phyloP scores from a whole-genome alignment of 1,140 invertebrate species.

The Saccostrea glomerata region DNA sequence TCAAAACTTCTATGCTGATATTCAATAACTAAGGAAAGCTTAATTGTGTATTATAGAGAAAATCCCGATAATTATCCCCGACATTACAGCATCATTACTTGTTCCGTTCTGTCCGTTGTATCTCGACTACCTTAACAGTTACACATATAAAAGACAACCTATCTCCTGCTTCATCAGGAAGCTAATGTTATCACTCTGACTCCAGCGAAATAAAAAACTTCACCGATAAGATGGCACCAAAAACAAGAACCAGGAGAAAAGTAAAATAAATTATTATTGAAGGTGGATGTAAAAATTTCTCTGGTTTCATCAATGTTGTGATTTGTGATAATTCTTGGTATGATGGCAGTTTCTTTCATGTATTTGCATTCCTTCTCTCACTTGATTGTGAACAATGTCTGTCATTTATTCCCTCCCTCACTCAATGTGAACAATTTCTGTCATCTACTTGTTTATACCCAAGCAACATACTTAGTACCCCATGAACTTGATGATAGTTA shows the following conservation, averaged over 20 bases:
- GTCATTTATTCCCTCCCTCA: not conserved
- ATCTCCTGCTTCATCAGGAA: not conserved
- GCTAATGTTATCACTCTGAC: constrained; percentile 13
- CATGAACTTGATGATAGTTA: not conserved
- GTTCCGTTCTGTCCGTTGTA: not conserved
- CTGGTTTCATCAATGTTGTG: constrained; percentile 26
- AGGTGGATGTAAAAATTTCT: constrained; percentile 19
- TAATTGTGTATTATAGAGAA: constrained; percentile 3
- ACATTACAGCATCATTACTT: constrained; percentile 14
- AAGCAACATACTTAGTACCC: not conserved
- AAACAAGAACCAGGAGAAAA: not conserved
- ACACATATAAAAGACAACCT: constrained; percentile 12
- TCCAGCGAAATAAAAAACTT: constrained; percentile 14
- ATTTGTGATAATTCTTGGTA: constrained; percentile 12
- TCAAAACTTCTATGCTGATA: constrained; percentile 18
- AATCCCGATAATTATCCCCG: not conserved
- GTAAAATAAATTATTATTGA: constrained; percentile 13
- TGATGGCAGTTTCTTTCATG: not conserved
- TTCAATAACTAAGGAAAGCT: constrained; percentile 24
- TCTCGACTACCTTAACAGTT: not conserved
- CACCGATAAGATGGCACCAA: constrained; percentile 10
- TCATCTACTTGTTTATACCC: not conserved
- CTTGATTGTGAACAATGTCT: not conserved
- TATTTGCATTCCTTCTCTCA: not conserved
- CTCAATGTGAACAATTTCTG: not conserved